Base-by-base conservation (phyloP, 53 echinoderm and acorn worm species). In the Astropecten irregularis region DNA sequence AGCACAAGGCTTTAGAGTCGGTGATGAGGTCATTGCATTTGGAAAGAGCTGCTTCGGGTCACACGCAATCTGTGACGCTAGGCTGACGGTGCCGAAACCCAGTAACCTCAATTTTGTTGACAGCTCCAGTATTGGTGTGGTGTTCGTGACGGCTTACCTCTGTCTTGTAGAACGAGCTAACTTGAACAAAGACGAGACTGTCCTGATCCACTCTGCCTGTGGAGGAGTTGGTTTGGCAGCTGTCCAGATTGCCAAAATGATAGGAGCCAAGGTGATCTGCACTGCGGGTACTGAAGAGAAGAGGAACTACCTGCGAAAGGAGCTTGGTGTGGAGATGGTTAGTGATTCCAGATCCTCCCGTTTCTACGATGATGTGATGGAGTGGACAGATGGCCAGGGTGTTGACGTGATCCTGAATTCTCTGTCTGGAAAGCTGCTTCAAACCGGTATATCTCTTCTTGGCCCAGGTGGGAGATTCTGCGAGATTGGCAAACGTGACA, bases 401-500 rank as follows among this genome's bases (percentile, higher is more conserved):
- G 91, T 96, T 16, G 90, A 96, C 62, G 96, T 96, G 31, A 83
- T 96, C 18, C 68, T 95, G 20, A 92, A 84, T 46, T 94, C 94
- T 0, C 77, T 88, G 5, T 82, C 85, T 65, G 91, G 91, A 4
- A 88, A 91, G 58, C 94, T 85, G 33, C 46, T 94, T 67, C 76
- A 82, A 44, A 94, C 85, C 49, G 82, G 91, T 29, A 44, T 91
- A 32, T 82, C 74, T 30, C 82, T 88, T 2, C 83, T 94, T 9
- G 88, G 85, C 21, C 86, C 86, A 14, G 82, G 91, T 82, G 94
- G 94, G 21, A 49, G 91, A 16, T 90, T 90, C 67, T 93, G 93
- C 61, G 83, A 88, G 22, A 85, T 91, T 62, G 90, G 83, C 22
- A 87, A 85, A 31, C 68, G 76, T 11, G 82, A 82, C 68, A 83